A percentile compares a stretch with the other conserved stretches of the same genome.
Conservation (phyloP, 1,140 invertebrate genomes). For the Gyrodactylus bullatarudis region DNA sequence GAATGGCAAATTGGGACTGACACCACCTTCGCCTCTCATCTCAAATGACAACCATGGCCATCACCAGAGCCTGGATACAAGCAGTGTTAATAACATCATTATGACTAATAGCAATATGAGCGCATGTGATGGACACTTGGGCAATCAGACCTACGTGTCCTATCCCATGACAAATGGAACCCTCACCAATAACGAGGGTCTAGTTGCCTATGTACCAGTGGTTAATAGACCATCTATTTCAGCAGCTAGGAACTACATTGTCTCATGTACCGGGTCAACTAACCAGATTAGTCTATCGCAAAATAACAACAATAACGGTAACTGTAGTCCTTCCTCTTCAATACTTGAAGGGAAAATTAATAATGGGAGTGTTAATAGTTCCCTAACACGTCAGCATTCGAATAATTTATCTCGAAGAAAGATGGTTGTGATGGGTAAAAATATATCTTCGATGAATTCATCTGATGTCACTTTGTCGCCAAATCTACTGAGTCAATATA, state of each 20-base stretch:
- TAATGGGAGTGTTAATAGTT: not conserved
- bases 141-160: not conserved
- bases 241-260: not conserved
- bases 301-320: not conserved
- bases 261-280: not conserved
- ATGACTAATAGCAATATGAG: not conserved
- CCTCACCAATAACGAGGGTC: not conserved
- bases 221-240: not conserved
- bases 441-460: not conserved
- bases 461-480: not conserved
- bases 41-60: not conserved
- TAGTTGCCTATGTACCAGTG: not conserved
- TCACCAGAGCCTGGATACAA: not conserved
- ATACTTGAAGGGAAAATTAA: not conserved
- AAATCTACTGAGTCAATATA: not conserved
- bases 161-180: not conserved
- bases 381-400: not conserved
- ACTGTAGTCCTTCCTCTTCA: not conserved
- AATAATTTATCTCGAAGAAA: not conserved
- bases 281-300: no score
- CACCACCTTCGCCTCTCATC: not conserved
- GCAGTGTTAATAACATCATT: not conserved
- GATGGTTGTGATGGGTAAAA: not conserved
- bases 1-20: not conserved
- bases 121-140: not conserved